Evolutionary conservation across 2,113 vertebrate species (phyloP).

Genomic region (Gavia stellata): DNA sequence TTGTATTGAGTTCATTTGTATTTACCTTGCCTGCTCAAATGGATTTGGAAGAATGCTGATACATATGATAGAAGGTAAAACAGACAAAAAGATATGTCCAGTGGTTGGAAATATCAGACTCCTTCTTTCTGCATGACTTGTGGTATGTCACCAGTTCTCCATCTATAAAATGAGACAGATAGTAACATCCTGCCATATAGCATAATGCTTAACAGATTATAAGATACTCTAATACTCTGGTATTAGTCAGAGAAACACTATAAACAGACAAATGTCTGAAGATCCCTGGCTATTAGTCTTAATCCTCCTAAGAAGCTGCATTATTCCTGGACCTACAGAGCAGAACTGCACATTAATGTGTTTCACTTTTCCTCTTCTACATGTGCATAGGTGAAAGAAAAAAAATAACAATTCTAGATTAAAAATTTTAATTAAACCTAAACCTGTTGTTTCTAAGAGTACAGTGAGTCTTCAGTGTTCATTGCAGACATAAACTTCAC

Average conservation of each 20-base stretch:
- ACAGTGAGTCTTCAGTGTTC: neutral
- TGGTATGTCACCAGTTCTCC: neutral
- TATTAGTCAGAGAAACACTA: neutral
- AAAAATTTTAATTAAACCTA: neutral
- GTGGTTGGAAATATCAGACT: neutral
- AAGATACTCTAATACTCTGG: neutral
- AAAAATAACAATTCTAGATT: neutral
- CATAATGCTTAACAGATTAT: neutral
- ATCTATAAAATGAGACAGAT: neutral
- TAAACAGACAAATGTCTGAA: neutral
- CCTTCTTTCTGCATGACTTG: neutral
- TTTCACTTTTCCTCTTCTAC: neutral
- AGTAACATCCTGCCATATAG: neutral
- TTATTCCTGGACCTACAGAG: neutral
- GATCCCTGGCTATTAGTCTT: neutral
- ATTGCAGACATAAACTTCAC: neutral
- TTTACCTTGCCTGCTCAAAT: neutral
- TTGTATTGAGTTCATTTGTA: neutral
- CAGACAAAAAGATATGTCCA: neutral
- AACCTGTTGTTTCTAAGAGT: neutral
- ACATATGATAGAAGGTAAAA: neutral
- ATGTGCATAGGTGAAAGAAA: neutral
- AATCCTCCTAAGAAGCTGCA: neutral
- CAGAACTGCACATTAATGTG: neutral
- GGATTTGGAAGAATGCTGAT: neutral